Base-by-base conservation (phyloP, 2,797 vertebrate genomes). In the Bucorvus abyssinicus region DNA sequence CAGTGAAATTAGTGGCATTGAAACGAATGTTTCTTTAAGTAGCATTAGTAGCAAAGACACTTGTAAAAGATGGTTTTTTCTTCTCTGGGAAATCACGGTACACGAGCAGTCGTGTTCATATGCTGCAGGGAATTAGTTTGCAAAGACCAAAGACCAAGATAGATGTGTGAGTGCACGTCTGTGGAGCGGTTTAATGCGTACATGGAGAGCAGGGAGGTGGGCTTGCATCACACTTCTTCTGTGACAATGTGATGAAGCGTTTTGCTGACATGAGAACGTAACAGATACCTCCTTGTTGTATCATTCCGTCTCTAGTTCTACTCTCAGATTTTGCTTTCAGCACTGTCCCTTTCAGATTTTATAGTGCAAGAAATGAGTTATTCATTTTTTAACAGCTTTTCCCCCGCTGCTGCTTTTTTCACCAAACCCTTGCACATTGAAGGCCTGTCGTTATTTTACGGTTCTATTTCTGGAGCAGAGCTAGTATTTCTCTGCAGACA, bases 1-100 rank as follows among this genome's bases (percentile, higher is more conserved):
- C 59, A 52, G 84, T 96, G 86, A 89, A 97, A 96, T 95, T 89
- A 95, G 89, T 77, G 90, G 84, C 89, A 68, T 24, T 12, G 83
- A 79, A 94, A 86, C 0, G 0, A 70, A 47, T 70, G 55, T 78
- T 94, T 89, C 79, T 79, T 70, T 81, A 79, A 75, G 50, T 50
- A 81, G 76, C 85, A 86, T 90, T 84, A 69, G 83, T 74, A 84
- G 57, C 82, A 77, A 87, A 89, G 77, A 56, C 77, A 80, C 67
- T 92, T 78, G 44, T 55, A 85, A 92, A 91, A 45, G 40, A 50
- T 59, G 30, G 21, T 14, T 86, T 85, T 80, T 77, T 12, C 34
- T 82, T 93, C 52, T 57, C 45, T 76, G 64, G 64, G 49, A 95
- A 64, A 61, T 55, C 32, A 53, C 9, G 67, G 70, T 77, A 55